A percentile compares a stretch with the other conserved stretches of the same genome.
Conservation (phyloP, 2,888 invertebrate genomes). For the Gasteruption jaculator region DNA sequence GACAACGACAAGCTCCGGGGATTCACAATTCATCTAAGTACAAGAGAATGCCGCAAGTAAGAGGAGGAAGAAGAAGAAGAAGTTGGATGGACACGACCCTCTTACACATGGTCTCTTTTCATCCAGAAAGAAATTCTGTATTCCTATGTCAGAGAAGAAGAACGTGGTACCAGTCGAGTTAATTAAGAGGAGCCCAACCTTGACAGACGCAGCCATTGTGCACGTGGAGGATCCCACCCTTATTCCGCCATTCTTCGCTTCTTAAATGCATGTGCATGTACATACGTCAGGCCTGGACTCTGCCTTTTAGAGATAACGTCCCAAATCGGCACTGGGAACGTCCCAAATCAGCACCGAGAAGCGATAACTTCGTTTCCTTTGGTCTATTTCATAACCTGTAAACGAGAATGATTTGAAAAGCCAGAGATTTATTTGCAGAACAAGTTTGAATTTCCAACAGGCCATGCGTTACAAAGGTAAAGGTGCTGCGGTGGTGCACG, state of each 20-base stretch:
- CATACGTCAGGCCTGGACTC: neutral
- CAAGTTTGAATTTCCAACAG: too few relatives aligned
- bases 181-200: slow-evolving; percentile 44
- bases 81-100: slow-evolving; percentile 24
- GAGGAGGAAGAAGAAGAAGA: slow-evolving; percentile 20
- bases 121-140: too few relatives aligned
- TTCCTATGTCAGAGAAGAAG: slow-evolving; percentile 20
- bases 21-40: slow-evolving; percentile 36
- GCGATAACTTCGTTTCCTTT: too few relatives aligned
- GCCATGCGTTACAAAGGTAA: too few relatives aligned
- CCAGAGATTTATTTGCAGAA: neutral
- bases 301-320: too few relatives aligned
- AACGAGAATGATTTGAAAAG: too few relatives aligned
- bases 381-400: too few relatives aligned
- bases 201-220: slow-evolving; percentile 46
- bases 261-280: neutral
- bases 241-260: slow-evolving; percentile 2
- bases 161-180: slow-evolving; percentile 37
- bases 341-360: too few relatives aligned
- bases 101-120: too few relatives aligned
- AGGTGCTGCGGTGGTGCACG: slow-evolving; percentile 16
- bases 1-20: slow-evolving; percentile 22
- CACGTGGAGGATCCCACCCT: slow-evolving; percentile 16
- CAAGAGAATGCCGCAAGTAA: slow-evolving; percentile 36
- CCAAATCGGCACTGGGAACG: too few relatives aligned